Evolutionary conservation across 2,888 invertebrate species (phyloP).

Genomic region (Drosophila sordidapex): DNA sequence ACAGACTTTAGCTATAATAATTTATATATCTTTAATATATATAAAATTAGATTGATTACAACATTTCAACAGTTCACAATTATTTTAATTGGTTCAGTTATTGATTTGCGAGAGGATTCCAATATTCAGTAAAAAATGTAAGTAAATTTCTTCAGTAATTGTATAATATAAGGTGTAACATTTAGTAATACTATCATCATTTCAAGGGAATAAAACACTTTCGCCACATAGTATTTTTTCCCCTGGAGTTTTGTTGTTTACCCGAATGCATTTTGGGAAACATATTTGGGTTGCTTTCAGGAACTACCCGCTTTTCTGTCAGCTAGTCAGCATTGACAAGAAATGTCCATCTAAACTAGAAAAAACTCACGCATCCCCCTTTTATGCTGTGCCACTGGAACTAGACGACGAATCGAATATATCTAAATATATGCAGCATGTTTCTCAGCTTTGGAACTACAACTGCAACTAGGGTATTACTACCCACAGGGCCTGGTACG

Average conservation of each 20-base stretch:
- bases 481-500: slow-evolving; percentile 17
- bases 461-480: slow-evolving; percentile 32
- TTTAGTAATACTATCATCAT: neutral
- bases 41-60: neutral
- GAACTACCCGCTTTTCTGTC: slow-evolving; percentile 19
- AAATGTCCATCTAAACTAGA: slow-evolving; percentile 37
- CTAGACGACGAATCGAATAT: slow-evolving; percentile 60
- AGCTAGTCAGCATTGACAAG: slow-evolving; percentile 39
- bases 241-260: neutral
- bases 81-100: neutral
- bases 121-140: neutral
- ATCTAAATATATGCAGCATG: slow-evolving; percentile 76
- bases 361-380: slow-evolving; percentile 23
- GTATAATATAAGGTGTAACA: no score
- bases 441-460: slow-evolving; percentile 53
- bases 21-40: neutral
- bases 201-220: neutral
- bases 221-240: neutral
- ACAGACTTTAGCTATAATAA: no score
- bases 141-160: neutral
- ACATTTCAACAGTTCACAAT: neutral
- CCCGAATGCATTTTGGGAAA: neutral
- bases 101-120: neutral
- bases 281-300: neutral
- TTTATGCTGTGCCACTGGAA: slow-evolving; percentile 45